Base-by-base conservation (phyloP, 2,888 invertebrate species). In the Drosophila aldrichi region DNA sequence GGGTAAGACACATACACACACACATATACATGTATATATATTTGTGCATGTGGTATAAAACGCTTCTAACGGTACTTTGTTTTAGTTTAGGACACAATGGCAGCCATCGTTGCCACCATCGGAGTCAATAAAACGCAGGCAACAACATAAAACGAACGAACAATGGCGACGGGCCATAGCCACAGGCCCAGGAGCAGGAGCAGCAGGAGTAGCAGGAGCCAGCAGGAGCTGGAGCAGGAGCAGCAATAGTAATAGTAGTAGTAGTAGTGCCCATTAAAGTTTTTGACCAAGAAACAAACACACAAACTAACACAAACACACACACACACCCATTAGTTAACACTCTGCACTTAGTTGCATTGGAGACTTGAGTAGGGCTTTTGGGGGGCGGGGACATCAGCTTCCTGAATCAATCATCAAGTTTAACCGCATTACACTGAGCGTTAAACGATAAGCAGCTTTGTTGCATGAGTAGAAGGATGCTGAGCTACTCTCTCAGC, bases 71-170 rank as follows among this genome's bases (percentile, higher is more conserved):
- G 81, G 84, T 84, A 85, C 84, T 85, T 86, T 85, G 84, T 85
- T 85, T 85, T 85, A 85, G 84, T 85, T 85, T 86, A 73, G 85
- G 84, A 74, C 86, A 84, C 82, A 85, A 85, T 81, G 83, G 80
- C 82, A 70, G 77, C 77, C 86, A 77, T 71, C 52, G 60, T 48
- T 60, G 63, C 65, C 78, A 71, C 62, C 73, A 69, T 62, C 77
- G 77, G 71, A 83, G 87, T 87, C 86, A 86, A 88, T 88, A 88
- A 88, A 88, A 88, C 82, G 87, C 88, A 88, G 84, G 88, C 88
- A 79, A 68, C 77, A 79, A 81, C 84, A 88, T 87, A 88, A 87
- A 87, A 88, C 66, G 64, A 58, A 80, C 73, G 70, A 69, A 83
- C 83, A 89, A 89, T 81, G 84, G 82, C 85, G 85, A 70, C 74